Conservation (phyloP, 2,113 vertebrate species). For the Ciconia maguari region DNA sequence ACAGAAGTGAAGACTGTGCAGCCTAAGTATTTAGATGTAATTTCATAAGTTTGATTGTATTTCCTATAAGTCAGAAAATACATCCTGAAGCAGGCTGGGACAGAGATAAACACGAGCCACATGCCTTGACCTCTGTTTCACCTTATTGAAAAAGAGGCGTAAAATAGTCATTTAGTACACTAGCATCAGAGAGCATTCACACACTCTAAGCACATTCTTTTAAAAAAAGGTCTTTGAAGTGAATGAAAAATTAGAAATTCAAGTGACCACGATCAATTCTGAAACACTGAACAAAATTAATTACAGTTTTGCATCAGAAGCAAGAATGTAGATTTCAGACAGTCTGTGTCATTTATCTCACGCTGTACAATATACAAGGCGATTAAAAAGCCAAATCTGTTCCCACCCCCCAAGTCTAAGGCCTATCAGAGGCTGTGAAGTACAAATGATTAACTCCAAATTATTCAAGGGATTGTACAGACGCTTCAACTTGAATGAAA, state of each 20-base stretch:
- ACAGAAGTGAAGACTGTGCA: background rate
- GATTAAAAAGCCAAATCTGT: constrained; percentile 85
- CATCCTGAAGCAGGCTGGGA: constrained; percentile 51
- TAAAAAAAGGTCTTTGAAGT: constrained; percentile 76
- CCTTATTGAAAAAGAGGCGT: constrained; percentile 77
- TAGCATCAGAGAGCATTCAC: constrained; percentile 30
- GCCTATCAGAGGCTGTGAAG: constrained; percentile 77
- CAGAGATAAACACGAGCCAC: constrained; percentile 60
- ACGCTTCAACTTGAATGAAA: constrained; percentile 77
- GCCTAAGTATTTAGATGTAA: constrained; percentile 46
- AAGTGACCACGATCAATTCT: constrained; percentile 94
- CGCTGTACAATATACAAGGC: constrained; percentile 79
- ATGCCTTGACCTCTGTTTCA: constrained; percentile 80
- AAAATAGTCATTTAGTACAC: constrained; percentile 68
- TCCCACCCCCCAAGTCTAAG: constrained; percentile 81
- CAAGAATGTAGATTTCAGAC: constrained; percentile 84
- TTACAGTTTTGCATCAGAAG: constrained; percentile 91
- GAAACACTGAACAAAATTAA: constrained; percentile 97
- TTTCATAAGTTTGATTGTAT: constrained; percentile 67
- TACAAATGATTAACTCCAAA: constrained; percentile 92
- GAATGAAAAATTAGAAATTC: constrained; percentile 89
- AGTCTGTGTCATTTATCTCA: constrained; percentile 85
- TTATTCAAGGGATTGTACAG: constrained; percentile 84
- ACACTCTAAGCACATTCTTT: constrained; percentile 54
- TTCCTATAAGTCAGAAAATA: constrained; percentile 66